These are phyloP conservation scores for Percina caprodes DNA, from an alignment of 2,113 vertebrate species.

Conservation along the genomic window DNA sequence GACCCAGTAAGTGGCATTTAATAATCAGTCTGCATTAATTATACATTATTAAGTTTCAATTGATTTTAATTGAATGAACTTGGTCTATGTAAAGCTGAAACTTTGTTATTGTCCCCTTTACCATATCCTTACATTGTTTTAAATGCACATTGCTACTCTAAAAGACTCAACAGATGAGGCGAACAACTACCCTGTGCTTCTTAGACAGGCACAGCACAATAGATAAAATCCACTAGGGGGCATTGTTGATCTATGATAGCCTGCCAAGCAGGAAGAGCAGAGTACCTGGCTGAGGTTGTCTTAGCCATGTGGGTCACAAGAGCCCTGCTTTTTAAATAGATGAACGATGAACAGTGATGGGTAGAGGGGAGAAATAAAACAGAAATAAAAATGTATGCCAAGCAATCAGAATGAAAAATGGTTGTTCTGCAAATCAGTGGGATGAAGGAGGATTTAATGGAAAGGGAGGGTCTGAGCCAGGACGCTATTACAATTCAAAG, in stretches of 20 bases:
- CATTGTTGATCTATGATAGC: constrained; percentile 72
- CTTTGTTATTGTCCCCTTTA: constrained; percentile 18
- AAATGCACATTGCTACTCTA: constrained; percentile 27
- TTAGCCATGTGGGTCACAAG: constrained; percentile 56
- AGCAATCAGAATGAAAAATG: constrained; percentile 64
- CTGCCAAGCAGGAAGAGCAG: constrained; percentile 17
- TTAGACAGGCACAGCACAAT: not conserved
- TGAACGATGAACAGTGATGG: constrained; percentile 56
- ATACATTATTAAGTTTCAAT: not conserved
- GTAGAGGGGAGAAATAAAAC: constrained; percentile 38
- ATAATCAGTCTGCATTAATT: not conserved
- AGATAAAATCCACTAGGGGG: constrained; percentile 69
- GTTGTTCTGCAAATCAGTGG: constrained; percentile 69
- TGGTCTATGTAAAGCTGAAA: not conserved
- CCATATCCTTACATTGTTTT: constrained; percentile 19
- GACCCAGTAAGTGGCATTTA: not conserved
- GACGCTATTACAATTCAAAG: constrained; percentile 58
- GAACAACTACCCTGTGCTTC: constrained; percentile 24
- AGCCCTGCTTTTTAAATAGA: constrained; percentile 51
- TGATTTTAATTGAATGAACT: not conserved
- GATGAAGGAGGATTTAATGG: constrained; percentile 64
- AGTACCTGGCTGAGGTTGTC: constrained; percentile 56
- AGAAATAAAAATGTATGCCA: constrained; percentile 69
- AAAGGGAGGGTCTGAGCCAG: constrained; percentile 47
- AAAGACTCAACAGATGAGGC: constrained; percentile 42